Conservation (phyloP, 2,888 invertebrate genomes). For the Hirtodrosophila cameraria region DNA sequence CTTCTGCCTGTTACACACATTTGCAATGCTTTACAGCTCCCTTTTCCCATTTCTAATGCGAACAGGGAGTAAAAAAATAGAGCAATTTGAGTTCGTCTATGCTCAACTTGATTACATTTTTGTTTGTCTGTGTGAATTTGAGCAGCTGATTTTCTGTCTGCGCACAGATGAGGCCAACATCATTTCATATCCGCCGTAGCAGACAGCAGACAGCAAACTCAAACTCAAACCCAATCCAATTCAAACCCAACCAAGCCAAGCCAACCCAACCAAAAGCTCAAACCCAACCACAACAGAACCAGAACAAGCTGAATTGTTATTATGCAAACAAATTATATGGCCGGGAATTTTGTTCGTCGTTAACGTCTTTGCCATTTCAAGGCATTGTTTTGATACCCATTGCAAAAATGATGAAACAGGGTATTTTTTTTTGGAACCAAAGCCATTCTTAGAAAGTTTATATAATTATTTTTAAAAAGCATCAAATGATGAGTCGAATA, state of each 20-base stretch:
- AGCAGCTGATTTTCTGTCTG: constrained; percentile 70
- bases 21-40: no score
- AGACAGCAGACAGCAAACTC: constrained; percentile 9
- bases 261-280: no score
- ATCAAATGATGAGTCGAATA: no score
- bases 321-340: constrained; percentile 75
- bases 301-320: constrained; percentile 63
- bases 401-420: neutral
- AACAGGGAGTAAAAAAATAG: no score
- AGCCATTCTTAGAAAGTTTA: no score
- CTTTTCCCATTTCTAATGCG: no score
- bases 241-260: neutral
- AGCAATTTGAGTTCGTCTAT: constrained; percentile 12
- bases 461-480: no score
- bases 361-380: constrained; percentile 35
- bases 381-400: neutral
- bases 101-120: constrained; percentile 16
- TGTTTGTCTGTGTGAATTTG: constrained; percentile 54
- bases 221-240: neutral
- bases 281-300: constrained; percentile 9
- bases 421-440: no score
- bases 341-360: constrained; percentile 43
- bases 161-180: constrained; percentile 66
- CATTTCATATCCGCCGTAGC: constrained; percentile 45
- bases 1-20: no score